Evolutionary conservation across 2,113 vertebrate genomes (phyloP).

Genomic region (Galbula dea): DNA sequence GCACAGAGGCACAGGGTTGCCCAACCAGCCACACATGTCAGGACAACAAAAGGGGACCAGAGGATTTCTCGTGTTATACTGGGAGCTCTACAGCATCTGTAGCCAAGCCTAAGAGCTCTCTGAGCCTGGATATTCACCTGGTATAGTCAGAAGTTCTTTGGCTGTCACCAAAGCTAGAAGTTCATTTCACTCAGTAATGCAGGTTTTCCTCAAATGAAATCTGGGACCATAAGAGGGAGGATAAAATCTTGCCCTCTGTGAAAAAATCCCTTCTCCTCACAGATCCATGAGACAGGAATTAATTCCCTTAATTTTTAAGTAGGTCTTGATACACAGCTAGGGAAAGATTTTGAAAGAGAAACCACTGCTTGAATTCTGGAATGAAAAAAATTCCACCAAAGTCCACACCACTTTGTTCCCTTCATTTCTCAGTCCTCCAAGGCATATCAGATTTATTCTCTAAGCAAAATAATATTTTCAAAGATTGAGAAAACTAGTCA

Average conservation of each 20-base stretch:
- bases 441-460: not conserved
- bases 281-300: not conserved
- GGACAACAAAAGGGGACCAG: not conserved
- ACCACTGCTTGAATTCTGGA: not conserved
- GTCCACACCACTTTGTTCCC: not conserved
- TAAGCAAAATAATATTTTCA: not conserved
- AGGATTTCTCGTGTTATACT: not conserved
- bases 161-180: not conserved
- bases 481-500: not conserved
- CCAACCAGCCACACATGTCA: not conserved
- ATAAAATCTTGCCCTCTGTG: not conserved
- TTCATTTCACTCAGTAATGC: not conserved
- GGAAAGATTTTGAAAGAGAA: not conserved
- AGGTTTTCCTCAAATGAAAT: not conserved
- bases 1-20: not conserved
- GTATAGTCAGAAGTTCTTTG: not conserved
- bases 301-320: not conserved
- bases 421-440: not conserved
- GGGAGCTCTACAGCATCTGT: not conserved
- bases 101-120: not conserved
- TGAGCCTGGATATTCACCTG: not conserved
- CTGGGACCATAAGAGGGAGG: not conserved
- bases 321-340: not conserved
- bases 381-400: not conserved
- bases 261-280: not conserved